A percentile compares a stretch with the other conserved stretches of the same genome.
Evolutionary conservation across 2,113 vertebrate species (phyloP).

Genomic region (Erythrocebus patas): DNA sequence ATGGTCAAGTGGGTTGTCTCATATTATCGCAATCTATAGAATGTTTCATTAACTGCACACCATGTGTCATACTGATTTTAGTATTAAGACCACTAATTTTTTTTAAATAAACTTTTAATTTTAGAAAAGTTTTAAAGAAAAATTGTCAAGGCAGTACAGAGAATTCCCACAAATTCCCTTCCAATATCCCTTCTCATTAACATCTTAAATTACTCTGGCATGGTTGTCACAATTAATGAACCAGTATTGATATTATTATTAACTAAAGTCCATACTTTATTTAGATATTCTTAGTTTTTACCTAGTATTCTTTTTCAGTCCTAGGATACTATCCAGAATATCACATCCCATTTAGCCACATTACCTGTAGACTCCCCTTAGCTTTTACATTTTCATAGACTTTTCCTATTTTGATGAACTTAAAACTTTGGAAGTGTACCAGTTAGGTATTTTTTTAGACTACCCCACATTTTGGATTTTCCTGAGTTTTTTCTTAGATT

Average conservation of each 20-base stretch:
- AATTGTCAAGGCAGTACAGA: background rate
- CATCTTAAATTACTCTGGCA: background rate
- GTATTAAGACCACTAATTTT: background rate
- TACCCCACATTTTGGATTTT: background rate
- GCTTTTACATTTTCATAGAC: too few relatives aligned
- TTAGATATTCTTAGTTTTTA: background rate
- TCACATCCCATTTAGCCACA: background rate
- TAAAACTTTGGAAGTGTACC: background rate
- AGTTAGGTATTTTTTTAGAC: background rate
- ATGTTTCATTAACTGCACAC: background rate
- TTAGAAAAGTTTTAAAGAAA: background rate
- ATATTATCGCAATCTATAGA: background rate
- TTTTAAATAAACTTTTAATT: background rate
- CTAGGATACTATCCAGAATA: background rate
- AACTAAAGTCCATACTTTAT: background rate
- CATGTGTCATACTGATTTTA: background rate
- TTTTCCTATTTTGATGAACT: background rate
- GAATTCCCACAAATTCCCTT: background rate
- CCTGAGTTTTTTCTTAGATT: background rate
- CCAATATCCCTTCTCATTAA: background rate
- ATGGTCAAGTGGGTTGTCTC: background rate
- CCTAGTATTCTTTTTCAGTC: background rate
- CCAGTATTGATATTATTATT: background rate
- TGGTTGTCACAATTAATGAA: background rate
- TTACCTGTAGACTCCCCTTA: background rate